phyloP scores from a whole-genome alignment of 2,888 invertebrate species.

The Cerceris ruficornis region DNA sequence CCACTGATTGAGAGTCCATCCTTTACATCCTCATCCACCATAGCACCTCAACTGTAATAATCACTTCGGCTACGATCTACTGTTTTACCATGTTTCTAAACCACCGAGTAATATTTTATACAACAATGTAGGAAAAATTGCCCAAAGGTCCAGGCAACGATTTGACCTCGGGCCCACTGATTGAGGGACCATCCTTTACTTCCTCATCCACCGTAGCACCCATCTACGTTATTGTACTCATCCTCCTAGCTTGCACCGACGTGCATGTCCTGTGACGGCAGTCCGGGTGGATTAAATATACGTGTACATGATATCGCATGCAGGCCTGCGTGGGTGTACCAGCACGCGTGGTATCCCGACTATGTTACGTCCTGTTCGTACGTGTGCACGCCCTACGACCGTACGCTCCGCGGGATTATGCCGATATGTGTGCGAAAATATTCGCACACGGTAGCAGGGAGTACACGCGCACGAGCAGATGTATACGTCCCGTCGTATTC shows the following conservation, averaged over 20 bases:
- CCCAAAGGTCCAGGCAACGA: too few species aligned
- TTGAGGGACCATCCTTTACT: background rate
- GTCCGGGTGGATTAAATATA: constrained; percentile 34
- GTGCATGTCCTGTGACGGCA: constrained; percentile 40
- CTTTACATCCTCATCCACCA: background rate
- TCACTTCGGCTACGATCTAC: too few species aligned
- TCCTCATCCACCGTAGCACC: constrained; percentile 7
- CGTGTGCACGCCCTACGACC: constrained; percentile 22
- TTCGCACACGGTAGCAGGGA: constrained; percentile 2
- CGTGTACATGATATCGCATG: too few species aligned
- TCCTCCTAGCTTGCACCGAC: constrained; percentile 40
- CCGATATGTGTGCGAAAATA: constrained; percentile 20
- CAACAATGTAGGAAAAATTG: too few species aligned
- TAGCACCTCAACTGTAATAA: too few species aligned
- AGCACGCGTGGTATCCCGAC: constrained; percentile 16
- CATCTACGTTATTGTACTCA: constrained; percentile 38
- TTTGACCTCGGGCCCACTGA: background rate
- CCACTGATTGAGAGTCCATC: background rate
- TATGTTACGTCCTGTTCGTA: constrained; percentile 32
- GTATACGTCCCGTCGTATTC: constrained; percentile 41
- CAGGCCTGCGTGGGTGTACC: constrained; percentile 4
- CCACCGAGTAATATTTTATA: too few species aligned
- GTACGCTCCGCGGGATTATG: constrained; percentile 56
- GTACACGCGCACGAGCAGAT: background rate
- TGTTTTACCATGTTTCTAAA: too few species aligned